Conservation (phyloP, 2,113 vertebrate species). For the Rhegmatorhina hoffmannsi region DNA sequence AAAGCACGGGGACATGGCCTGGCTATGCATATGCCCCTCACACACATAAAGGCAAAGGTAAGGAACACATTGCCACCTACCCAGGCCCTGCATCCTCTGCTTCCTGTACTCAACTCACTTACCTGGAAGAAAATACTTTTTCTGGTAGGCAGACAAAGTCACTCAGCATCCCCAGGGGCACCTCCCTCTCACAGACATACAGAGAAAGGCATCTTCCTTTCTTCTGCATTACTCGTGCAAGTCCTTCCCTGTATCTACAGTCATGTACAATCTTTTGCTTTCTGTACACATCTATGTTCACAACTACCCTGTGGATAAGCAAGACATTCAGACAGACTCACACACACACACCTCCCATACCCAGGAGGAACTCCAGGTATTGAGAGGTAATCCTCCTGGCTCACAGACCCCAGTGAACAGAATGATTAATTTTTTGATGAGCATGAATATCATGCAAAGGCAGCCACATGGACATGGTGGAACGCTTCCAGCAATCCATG, state of each 20-base stretch:
- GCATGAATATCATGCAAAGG: slow-evolving; percentile 8
- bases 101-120: background rate
- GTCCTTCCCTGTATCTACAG: background rate
- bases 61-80: background rate
- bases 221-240: background rate
- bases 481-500: slow-evolving; percentile 29
- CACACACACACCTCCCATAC: background rate
- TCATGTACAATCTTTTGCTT: background rate
- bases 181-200: background rate
- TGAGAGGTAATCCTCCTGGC: background rate
- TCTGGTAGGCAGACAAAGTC: background rate
- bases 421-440: slow-evolving; percentile 52
- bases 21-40: background rate
- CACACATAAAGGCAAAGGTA: background rate
- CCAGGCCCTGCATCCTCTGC: background rate
- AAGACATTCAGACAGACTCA: background rate
- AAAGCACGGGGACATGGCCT: background rate
- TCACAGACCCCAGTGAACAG: background rate
- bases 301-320: background rate
- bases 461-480: slow-evolving; percentile 9
- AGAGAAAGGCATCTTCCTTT: background rate
- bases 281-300: background rate
- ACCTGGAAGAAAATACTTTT: background rate
- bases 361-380: slow-evolving; percentile 30
- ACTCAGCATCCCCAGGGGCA: background rate